These are phyloP conservation scores for Pleuronectes platessa DNA, from an alignment of 2,113 vertebrate genomes.

Conservation along the genomic window DNA sequence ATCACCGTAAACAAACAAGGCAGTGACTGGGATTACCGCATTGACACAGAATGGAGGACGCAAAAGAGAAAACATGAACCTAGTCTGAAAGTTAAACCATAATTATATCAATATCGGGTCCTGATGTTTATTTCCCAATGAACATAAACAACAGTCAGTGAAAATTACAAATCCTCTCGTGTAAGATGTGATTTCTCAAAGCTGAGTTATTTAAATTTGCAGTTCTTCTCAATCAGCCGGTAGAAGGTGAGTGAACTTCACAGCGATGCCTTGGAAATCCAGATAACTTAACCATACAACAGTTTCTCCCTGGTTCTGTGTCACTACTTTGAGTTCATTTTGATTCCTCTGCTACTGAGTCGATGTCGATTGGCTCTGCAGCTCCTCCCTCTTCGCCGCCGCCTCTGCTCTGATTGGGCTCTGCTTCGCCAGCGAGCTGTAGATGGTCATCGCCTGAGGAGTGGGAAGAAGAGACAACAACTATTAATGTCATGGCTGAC, in stretches of 20 bases:
- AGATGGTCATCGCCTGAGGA: constrained; percentile 81
- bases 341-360: constrained; percentile 33
- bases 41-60: constrained; percentile 10
- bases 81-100: background rate
- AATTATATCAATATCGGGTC: background rate
- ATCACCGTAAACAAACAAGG: constrained; percentile 18
- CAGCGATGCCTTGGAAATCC: background rate
- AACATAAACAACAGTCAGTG: too few species aligned
- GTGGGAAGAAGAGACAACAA: background rate
- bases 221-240: constrained; percentile 11
- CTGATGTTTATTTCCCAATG: too few species aligned
- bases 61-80: background rate
- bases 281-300: constrained; percentile 5
- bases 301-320: constrained; percentile 6
- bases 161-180: too few species aligned
- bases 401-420: background rate
- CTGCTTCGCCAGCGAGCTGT: constrained; percentile 69
- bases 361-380: background rate
- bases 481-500: background rate
- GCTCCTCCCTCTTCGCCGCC: constrained; percentile 21
- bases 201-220: background rate
- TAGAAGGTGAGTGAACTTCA: background rate
- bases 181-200: background rate
- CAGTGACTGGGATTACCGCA: background rate
- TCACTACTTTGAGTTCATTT: constrained; percentile 40